Percentiles rank a stretch among this genome's conserved stretches.
These are phyloP conservation scores for Drosophila birchii DNA, from an alignment of 2,888 invertebrate genomes.

Conservation along the genomic window DNA sequence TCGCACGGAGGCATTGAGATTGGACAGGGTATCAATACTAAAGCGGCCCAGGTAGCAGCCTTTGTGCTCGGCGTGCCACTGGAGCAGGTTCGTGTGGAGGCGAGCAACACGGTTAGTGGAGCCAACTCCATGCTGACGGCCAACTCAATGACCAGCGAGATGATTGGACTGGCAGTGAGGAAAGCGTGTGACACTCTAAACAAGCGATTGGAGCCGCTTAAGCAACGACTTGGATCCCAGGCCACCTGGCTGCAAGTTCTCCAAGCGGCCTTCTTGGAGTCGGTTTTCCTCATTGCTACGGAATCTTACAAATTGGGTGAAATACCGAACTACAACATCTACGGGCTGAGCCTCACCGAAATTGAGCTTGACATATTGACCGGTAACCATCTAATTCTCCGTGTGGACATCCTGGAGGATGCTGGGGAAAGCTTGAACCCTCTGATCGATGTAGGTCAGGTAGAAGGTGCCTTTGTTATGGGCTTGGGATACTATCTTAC, in stretches of 20 bases:
- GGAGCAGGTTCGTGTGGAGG: slow-evolving; percentile 53
- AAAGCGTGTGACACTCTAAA: slow-evolving; percentile 88
- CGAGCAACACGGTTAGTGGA: slow-evolving; percentile 85
- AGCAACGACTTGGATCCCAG: slow-evolving; percentile 79
- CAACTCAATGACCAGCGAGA: slow-evolving; percentile 89
- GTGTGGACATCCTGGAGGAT: slow-evolving; percentile 91
- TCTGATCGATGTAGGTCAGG: slow-evolving; percentile 90
- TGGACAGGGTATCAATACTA: slow-evolving; percentile 90
- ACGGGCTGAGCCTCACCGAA: slow-evolving; percentile 88
- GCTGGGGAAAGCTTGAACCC: slow-evolving; percentile 90
- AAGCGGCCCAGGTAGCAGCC: slow-evolving; percentile 91
- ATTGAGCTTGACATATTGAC: slow-evolving; percentile 92
- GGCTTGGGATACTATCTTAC: slow-evolving; percentile 91
- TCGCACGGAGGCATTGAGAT: slow-evolving; percentile 88
- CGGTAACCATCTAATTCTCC: slow-evolving; percentile 88
- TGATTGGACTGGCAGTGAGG: slow-evolving; percentile 86
- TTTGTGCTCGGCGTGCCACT: slow-evolving; percentile 87
- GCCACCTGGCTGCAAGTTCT: slow-evolving; percentile 86
- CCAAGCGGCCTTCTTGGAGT: slow-evolving; percentile 55
- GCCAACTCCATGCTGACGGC: slow-evolving; percentile 85
- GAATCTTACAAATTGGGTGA: slow-evolving; percentile 86
- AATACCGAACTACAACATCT: slow-evolving; percentile 87
- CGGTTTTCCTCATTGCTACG: slow-evolving; percentile 87
- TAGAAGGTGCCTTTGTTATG: slow-evolving; percentile 92
- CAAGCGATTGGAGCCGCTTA: slow-evolving; percentile 87